Conservation (phyloP, 2,797 vertebrate species). For the Gallinago stenura region DNA sequence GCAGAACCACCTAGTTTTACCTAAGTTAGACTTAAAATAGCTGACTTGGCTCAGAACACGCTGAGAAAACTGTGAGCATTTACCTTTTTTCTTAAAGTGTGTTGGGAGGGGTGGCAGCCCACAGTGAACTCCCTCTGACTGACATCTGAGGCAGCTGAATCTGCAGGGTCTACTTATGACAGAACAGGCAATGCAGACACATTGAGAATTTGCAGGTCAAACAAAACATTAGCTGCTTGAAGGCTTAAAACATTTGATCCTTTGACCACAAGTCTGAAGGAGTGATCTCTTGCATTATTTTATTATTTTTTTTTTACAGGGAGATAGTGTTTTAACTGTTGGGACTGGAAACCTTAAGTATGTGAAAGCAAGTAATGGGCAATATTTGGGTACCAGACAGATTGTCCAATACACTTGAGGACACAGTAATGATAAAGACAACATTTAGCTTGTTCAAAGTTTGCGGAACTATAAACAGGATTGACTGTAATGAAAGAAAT, state of each 20-base stretch:
- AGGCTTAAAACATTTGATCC: background rate
- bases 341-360: background rate
- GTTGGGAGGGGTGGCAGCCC: background rate
- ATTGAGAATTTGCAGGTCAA: background rate
- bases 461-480: background rate
- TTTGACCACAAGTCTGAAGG: background rate
- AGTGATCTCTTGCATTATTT: background rate
- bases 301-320: background rate
- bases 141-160: background rate
- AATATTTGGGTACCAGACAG: background rate
- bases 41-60: background rate
- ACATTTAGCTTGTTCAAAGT: background rate
- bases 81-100: background rate
- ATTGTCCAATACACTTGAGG: background rate
- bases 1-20: background rate
- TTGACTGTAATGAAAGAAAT: conserved; percentile 3
- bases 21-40: background rate
- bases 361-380: background rate
- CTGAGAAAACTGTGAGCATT: background rate
- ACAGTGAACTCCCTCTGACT: background rate
- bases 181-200: background rate
- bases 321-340: background rate
- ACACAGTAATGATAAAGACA: background rate
- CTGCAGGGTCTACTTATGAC: background rate
- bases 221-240: background rate